Evolutionary conservation across 2,888 invertebrate genomes (phyloP).

Genomic region (Busseola fusca): DNA sequence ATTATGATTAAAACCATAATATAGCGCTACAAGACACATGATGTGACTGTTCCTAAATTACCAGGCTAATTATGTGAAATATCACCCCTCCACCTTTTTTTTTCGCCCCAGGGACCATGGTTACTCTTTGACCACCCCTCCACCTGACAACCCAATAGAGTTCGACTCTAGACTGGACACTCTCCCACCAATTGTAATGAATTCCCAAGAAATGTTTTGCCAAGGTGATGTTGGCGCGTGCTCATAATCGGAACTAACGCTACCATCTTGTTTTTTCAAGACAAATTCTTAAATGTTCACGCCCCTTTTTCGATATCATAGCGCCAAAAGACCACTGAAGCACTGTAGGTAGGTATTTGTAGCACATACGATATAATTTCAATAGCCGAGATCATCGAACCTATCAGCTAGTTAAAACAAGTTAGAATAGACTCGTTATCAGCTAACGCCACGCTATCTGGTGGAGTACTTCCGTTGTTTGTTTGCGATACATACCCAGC

Average conservation of each 20-base stretch:
- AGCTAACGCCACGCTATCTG: constrained; percentile 56
- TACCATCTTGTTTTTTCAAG: neutral
- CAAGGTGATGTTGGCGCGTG: neutral
- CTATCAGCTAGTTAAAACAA: constrained; percentile 44
- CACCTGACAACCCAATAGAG: too few relatives aligned
- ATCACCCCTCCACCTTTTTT: too few relatives aligned
- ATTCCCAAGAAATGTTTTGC: too few relatives aligned
- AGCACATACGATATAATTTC: neutral
- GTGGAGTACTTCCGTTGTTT: constrained; percentile 62
- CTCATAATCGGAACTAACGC: neutral
- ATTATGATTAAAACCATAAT: neutral
- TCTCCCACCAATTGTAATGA: too few relatives aligned
- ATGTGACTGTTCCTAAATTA: too few relatives aligned
- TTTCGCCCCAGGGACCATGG: too few relatives aligned
- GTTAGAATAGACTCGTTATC: constrained; percentile 51
- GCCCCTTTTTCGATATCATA: neutral
- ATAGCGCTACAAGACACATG: neutral
- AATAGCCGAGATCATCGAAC: constrained; percentile 30
- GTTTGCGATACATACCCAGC: constrained; percentile 41
- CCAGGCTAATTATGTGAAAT: too few relatives aligned
- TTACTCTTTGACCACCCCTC: too few relatives aligned
- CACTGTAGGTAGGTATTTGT: neutral
- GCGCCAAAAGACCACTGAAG: neutral
- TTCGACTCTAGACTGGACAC: too few relatives aligned
- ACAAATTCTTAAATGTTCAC: neutral